Conservation (phyloP, 2,888 invertebrate genomes). For the Aporophyla nigra region DNA sequence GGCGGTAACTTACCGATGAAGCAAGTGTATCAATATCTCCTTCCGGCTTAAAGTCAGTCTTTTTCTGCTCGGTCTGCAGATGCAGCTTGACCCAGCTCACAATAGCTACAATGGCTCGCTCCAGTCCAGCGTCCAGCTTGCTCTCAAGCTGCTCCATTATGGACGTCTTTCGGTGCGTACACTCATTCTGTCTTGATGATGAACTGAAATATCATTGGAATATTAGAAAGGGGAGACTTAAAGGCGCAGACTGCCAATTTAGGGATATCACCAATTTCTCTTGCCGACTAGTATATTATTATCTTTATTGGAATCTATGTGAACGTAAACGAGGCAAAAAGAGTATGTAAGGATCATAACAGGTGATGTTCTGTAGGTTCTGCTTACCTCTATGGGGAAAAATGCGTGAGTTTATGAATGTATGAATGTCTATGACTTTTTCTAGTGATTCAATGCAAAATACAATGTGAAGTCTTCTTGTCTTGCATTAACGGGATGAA, state of each 20-base stretch:
- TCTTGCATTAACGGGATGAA: too few relatives aligned
- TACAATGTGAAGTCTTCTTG: too few relatives aligned
- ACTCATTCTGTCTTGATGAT: conserved; percentile 96
- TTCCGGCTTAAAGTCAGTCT: conserved; percentile 97
- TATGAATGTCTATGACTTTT: too few relatives aligned
- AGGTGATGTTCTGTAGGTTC: too few relatives aligned
- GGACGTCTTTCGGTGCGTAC: conserved; percentile 95
- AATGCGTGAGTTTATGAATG: too few relatives aligned
- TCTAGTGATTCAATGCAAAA: not conserved
- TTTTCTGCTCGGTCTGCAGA: conserved; percentile 98
- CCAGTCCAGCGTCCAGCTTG: conserved; percentile 97
- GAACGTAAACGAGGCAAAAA: too few relatives aligned
- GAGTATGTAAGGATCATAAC: too few relatives aligned
- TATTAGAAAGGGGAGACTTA: conserved; percentile 6
- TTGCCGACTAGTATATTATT: not conserved
- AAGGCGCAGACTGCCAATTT: conserved; percentile 6
- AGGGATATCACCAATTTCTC: conserved; percentile 15
- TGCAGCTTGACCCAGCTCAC: conserved; percentile 97
- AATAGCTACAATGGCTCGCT: conserved; percentile 96
- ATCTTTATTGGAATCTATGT: not conserved
- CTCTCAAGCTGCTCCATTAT: conserved; percentile 97
- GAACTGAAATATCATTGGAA: conserved; percentile 91
- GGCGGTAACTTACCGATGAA: conserved; percentile 92
- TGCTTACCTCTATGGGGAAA: too few relatives aligned
- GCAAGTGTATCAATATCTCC: conserved; percentile 96